Conservation (phyloP, 2,888 invertebrate species). For the Epirrita christyi region DNA sequence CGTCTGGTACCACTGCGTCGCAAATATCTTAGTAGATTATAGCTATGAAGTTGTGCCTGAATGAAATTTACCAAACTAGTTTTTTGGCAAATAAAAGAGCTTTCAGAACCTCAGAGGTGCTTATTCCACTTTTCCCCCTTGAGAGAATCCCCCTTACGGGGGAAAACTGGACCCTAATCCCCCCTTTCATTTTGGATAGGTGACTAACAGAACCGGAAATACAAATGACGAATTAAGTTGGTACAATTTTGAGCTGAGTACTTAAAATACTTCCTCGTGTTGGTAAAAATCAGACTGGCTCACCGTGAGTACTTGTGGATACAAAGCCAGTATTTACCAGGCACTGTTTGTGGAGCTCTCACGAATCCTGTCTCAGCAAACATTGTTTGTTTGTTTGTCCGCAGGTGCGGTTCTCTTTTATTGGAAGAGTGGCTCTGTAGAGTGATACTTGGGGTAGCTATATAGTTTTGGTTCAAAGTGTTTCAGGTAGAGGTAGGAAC, state of each 20-base stretch:
- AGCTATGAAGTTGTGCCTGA: too few species aligned
- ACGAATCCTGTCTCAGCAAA: slow-evolving; percentile 35
- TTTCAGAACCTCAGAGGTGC: too few species aligned
- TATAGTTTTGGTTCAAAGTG: not conserved
- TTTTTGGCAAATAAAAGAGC: too few species aligned
- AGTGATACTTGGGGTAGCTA: slow-evolving; percentile 15
- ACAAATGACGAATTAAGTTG: not conserved
- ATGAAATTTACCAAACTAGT: too few species aligned
- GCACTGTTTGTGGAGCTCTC: slow-evolving; percentile 35
- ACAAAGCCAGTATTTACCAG: slow-evolving; percentile 30
- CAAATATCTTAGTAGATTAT: too few species aligned
- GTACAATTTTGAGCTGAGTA: not conserved
- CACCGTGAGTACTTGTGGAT: not conserved
- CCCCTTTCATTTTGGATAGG: too few species aligned
- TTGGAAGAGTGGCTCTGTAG: slow-evolving; percentile 25
- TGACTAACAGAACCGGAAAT: too few species aligned
- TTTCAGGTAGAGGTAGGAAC: not conserved
- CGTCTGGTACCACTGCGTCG: too few species aligned
- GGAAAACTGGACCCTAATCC: too few species aligned
- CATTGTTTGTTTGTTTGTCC: slow-evolving; percentile 34
- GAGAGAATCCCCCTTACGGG: too few species aligned
- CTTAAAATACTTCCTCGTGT: not conserved
- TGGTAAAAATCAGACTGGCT: not conserved
- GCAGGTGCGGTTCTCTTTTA: slow-evolving; percentile 36
- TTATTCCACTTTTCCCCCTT: too few species aligned